phyloP scores from a whole-genome alignment of 2,113 vertebrate genomes.

The Myotis davidii region DNA sequence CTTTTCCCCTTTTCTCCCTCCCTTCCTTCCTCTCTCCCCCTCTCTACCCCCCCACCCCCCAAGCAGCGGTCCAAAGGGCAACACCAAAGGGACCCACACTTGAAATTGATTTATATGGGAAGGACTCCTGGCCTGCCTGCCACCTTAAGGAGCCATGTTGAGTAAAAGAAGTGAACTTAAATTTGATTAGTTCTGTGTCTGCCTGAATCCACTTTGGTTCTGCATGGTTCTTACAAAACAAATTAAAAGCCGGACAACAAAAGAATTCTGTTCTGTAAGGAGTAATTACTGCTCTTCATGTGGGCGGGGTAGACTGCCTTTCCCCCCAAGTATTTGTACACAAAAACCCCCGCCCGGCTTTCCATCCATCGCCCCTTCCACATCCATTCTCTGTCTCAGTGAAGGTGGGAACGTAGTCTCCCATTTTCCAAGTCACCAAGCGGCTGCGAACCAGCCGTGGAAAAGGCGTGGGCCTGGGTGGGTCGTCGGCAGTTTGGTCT shows the following conservation, averaged over 20 bases:
- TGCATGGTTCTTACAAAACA: conserved; percentile 58
- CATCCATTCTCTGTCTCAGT: neutral
- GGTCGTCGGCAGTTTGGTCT: neutral
- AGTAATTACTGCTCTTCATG: conserved; percentile 49
- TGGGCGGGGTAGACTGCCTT: conserved; percentile 56
- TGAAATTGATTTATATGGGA: conserved; percentile 25
- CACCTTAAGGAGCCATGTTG: neutral
- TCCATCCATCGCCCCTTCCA: neutral
- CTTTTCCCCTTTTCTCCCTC: too few relatives aligned
- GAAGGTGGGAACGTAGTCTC: neutral
- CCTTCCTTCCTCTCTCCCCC: too few relatives aligned
- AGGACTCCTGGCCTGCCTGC: neutral
- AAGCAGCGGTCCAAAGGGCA: neutral
- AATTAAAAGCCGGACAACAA: conserved; percentile 66
- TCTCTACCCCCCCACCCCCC: neutral
- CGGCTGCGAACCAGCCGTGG: fast-evolving
- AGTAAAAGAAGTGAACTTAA: conserved; percentile 10
- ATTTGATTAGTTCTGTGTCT: conserved; percentile 45
- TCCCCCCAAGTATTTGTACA: conserved; percentile 52
- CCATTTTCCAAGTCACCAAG: neutral
- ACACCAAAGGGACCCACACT: neutral
- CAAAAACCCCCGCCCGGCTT: neutral
- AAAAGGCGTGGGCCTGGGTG: neutral
- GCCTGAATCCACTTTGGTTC: conserved; percentile 60
- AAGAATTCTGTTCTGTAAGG: conserved; percentile 52